Percentiles rank a stretch among this genome's conserved stretches.
Conservation (phyloP, 2,888 invertebrate genomes). For the Caenorhabditis virilis region DNA sequence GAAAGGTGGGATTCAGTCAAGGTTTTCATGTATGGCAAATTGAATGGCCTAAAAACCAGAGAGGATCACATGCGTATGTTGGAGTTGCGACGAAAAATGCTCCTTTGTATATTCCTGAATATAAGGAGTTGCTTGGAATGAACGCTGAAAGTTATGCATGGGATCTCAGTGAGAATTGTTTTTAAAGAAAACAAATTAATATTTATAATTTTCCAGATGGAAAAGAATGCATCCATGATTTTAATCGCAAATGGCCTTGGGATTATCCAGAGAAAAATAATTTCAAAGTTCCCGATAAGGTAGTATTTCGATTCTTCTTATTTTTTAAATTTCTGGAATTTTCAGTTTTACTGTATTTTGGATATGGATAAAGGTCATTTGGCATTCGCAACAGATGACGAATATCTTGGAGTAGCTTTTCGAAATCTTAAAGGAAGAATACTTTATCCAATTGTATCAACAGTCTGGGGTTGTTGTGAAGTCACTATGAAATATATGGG, state of each 20-base stretch:
- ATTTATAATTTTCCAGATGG: constrained; percentile 69
- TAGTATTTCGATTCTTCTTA: constrained; percentile 3
- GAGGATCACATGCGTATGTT: constrained; percentile 97
- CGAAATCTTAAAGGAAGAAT: constrained; percentile 94
- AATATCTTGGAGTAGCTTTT: constrained; percentile 88
- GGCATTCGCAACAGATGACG: constrained; percentile 95
- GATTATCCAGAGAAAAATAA: constrained; percentile 50
- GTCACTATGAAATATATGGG: constrained; percentile 98
- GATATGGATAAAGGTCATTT: constrained; percentile 99
- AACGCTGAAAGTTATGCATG: constrained; percentile 98
- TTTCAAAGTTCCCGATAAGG: constrained; percentile 51
- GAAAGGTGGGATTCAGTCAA: constrained; percentile 84
- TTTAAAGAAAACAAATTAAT: not conserved
- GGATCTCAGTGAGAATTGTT: constrained; percentile 78
- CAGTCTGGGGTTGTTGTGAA: constrained; percentile 99
- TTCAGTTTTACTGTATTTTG: constrained; percentile 77
- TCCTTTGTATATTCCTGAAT: constrained; percentile 93
- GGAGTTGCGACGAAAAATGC: constrained; percentile 83
- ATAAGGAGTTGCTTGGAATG: constrained; percentile 91
- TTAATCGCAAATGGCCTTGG: constrained; percentile 69
- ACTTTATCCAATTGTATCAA: constrained; percentile 90
- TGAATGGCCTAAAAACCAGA: constrained; percentile 90
- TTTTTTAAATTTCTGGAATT: constrained; percentile 1
- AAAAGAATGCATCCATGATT: constrained; percentile 91
- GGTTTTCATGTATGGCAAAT: constrained; percentile 99